A percentile compares a stretch with the other conserved stretches of the same genome.
These are phyloP conservation scores for Mnemiopsis leidyi DNA, from an alignment of 37 sponge, comb jelly and placozoan genomes.

Conservation along the genomic window DNA sequence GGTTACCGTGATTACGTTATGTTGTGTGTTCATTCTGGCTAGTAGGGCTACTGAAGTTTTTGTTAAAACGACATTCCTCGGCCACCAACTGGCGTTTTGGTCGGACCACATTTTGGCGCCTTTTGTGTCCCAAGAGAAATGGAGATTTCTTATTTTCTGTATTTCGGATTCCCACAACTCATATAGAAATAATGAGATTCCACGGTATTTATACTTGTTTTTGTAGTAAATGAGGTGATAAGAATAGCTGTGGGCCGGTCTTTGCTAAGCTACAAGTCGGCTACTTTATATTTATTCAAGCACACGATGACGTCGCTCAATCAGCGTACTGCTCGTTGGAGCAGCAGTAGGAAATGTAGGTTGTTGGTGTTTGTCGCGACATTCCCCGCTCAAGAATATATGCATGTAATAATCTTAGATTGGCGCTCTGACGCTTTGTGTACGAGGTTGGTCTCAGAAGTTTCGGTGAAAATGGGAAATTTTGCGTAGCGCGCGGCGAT, in stretches of 20 bases:
- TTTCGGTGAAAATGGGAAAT: background rate
- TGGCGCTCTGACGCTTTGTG: background rate
- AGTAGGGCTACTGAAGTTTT: background rate
- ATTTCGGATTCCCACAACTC: background rate
- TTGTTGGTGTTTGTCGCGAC: background rate
- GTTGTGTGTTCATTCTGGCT: too few species aligned
- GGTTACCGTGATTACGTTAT: background rate
- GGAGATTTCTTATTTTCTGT: too few species aligned
- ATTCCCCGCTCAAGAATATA: background rate
- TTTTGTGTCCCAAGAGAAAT: background rate
- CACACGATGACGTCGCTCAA: background rate
- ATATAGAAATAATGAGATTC: background rate
- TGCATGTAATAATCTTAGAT: background rate
- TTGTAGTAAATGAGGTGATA: background rate
- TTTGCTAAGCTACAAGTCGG: too few species aligned
- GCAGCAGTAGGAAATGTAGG: background rate
- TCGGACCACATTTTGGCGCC: background rate
- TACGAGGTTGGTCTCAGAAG: background rate
- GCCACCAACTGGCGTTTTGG: background rate
- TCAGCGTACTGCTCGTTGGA: background rate
- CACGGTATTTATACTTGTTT: background rate
- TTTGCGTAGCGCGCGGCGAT: background rate
- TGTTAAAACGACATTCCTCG: background rate
- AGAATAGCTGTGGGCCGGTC: background rate
- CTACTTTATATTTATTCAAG: background rate